Evolutionary conservation across 2,797 vertebrate species (phyloP).

Genomic region (Periparus ater): DNA sequence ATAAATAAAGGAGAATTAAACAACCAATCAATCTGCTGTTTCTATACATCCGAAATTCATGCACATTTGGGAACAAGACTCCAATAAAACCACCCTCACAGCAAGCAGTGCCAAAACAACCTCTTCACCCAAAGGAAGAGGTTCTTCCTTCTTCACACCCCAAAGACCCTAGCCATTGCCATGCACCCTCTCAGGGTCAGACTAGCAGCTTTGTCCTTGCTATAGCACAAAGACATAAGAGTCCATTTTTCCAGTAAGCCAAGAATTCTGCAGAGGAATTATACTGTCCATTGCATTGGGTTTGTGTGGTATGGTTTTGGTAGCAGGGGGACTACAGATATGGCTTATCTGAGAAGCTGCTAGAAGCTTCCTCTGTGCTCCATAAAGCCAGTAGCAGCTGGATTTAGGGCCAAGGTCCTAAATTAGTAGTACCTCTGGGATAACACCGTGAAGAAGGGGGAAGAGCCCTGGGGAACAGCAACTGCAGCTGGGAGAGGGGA

Average conservation of each 20-base stretch:
- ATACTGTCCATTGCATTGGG: background rate
- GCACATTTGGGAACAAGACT: background rate
- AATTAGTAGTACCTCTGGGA: background rate
- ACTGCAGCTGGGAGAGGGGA: background rate
- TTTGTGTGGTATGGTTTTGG: background rate
- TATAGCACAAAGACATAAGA: background rate
- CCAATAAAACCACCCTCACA: background rate
- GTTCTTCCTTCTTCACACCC: background rate
- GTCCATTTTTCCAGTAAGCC: background rate
- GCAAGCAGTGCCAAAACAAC: background rate
- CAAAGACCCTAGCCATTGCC: background rate
- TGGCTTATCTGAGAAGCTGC: background rate
- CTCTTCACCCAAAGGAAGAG: background rate
- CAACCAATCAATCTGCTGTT: background rate
- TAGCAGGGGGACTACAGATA: background rate
- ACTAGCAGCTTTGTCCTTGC: background rate
- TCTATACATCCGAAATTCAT: background rate
- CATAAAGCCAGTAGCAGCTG: background rate
- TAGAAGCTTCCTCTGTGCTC: background rate
- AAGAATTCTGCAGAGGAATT: background rate
- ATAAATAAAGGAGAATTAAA: background rate
- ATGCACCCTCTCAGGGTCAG: background rate
- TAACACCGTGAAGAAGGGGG: background rate
- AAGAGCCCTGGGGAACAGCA: background rate
- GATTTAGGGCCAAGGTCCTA: background rate